phyloP scores from a whole-genome alignment of 2,797 vertebrate species.

The Rhynchonycteris naso region DNA sequence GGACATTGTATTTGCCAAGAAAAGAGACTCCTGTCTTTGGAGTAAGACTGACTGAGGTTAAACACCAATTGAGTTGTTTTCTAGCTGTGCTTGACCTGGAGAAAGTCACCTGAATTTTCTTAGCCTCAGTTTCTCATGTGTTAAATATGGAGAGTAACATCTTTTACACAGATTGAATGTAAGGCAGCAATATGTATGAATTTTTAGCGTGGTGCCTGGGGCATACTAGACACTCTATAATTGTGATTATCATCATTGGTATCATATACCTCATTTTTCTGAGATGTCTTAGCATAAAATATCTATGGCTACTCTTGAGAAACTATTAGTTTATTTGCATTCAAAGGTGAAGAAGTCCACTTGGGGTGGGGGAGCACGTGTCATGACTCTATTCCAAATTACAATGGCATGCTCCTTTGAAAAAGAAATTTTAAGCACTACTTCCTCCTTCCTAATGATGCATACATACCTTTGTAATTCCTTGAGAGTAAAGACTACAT shows the following conservation, averaged over 20 bases:
- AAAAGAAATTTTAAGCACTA: not conserved
- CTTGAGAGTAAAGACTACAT: not conserved
- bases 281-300: not conserved
- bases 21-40: not conserved
- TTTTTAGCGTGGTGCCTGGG: accelerated
- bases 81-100: not conserved
- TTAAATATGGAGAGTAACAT: not conserved
- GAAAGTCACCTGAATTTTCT: not conserved
- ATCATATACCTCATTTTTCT: not conserved
- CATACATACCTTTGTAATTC: not conserved
- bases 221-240: not conserved
- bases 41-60: not conserved
- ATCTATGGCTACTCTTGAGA: not conserved
- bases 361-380: not conserved
- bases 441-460: not conserved
- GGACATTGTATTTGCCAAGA: not conserved
- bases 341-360: not conserved
- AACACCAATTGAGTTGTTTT: not conserved
- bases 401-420: not conserved
- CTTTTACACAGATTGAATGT: no score
- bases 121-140: not conserved
- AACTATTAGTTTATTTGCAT: not conserved
- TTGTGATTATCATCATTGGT: accelerated
- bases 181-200: accelerated
- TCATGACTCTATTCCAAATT: not conserved